A percentile compares a stretch with the other conserved stretches of the same genome.
Conservation (phyloP, 1,140 invertebrate genomes). For the Sitodiplosis mosellana region DNA sequence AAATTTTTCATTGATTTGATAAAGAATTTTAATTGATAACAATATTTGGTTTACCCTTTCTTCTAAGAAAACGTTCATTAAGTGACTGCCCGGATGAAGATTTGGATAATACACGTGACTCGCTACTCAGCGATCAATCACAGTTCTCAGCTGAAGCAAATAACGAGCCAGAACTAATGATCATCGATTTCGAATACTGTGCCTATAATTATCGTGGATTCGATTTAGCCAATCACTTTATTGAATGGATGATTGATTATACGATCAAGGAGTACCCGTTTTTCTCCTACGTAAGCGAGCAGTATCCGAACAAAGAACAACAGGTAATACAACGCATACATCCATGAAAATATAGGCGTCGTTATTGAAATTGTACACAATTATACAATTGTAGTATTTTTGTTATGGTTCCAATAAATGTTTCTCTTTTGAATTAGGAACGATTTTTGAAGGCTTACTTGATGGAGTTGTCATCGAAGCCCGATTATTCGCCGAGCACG, state of each 20-base stretch:
- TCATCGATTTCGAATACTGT: slow-evolving; percentile 90
- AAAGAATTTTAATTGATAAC: no score
- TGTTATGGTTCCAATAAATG: not conserved
- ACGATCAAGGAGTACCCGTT: slow-evolving; percentile 56
- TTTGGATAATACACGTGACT: slow-evolving; percentile 3
- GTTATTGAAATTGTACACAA: no score
- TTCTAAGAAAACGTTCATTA: slow-evolving; percentile 1
- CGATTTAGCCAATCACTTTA: slow-evolving; percentile 91
- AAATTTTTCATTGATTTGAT: no score
- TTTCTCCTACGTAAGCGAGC: slow-evolving; percentile 44
- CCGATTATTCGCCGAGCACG: slow-evolving; percentile 12
- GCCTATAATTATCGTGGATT: slow-evolving; percentile 87
- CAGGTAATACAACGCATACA: slow-evolving; percentile 41
- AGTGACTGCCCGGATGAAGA: not conserved
- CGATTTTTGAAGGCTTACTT: not conserved
- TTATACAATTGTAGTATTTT: no score
- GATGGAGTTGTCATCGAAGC: not conserved
- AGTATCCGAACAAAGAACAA: slow-evolving; percentile 59
- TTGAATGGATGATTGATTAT: slow-evolving; percentile 90
- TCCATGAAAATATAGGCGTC: no score
- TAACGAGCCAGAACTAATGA: slow-evolving; percentile 42
- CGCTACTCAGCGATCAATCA: slow-evolving; percentile 19
- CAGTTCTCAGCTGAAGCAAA: slow-evolving; percentile 18
- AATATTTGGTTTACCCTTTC: not conserved
- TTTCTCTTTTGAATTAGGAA: not conserved